phyloP scores from a whole-genome alignment of 2,888 invertebrate species.

The Metacarcinus magister region DNA sequence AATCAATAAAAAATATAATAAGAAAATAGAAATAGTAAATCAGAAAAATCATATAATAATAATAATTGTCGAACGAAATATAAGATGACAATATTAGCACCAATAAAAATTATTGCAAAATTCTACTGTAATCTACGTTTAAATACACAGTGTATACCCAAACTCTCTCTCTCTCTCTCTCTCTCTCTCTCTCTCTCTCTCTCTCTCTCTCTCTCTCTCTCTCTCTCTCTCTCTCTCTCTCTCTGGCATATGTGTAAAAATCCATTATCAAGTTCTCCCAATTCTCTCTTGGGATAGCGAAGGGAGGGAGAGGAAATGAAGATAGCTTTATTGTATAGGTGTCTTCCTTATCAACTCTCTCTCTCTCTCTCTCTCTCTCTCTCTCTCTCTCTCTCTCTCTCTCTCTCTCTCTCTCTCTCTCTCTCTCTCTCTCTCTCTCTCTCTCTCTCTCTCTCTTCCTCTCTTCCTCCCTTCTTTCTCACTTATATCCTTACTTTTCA shows the following conservation, averaged over 20 bases:
- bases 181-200: conserved; percentile 44
- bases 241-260: background rate
- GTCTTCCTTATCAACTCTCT: conserved; percentile 21
- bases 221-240: conserved; percentile 1
- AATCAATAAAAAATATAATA: background rate
- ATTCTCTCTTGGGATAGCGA: background rate
- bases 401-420: background rate
- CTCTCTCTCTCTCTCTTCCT: background rate
- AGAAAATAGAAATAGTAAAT: no score
- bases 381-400: background rate
- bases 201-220: conserved; percentile 45
- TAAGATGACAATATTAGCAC: no score
- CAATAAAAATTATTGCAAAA: no score
- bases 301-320: background rate
- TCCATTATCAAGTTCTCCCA: conserved; percentile 28
- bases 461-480: background rate
- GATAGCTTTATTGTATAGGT: conserved; percentile 36
- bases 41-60: no score
- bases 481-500: background rate
- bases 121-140: no score
- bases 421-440: background rate
- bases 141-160: no score
- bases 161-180: background rate
- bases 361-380: conserved; percentile 40
- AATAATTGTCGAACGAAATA: no score